Percentiles rank a stretch among this genome's conserved stretches.
phyloP scores from a whole-genome alignment of 2,888 invertebrate species.

The Caenorhabditis afra region DNA sequence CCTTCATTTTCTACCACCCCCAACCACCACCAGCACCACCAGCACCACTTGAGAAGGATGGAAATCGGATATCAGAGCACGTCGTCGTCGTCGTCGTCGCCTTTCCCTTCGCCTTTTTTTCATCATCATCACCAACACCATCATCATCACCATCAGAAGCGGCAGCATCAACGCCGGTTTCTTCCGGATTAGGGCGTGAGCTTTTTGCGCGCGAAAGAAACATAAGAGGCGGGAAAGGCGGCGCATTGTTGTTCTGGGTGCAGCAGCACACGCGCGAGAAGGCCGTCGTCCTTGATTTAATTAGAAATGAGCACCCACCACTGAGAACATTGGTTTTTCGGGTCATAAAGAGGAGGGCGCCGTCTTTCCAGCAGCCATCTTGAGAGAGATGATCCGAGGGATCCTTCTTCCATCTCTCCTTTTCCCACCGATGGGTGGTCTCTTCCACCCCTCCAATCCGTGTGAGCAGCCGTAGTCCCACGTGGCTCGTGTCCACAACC shows the following conservation, averaged over 20 bases:
- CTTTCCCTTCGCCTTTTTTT: constrained; percentile 1
- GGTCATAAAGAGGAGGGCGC: background rate
- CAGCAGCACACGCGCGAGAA: background rate
- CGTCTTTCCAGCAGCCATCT: too few species aligned
- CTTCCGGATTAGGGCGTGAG: too few species aligned
- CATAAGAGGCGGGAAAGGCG: background rate
- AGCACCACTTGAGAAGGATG: constrained; percentile 17
- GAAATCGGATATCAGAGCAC: constrained; percentile 47
- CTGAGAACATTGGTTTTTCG: constrained; percentile 50
- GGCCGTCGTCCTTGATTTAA: constrained; percentile 39
- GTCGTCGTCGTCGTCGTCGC: constrained; percentile 7
- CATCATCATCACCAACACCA: constrained; percentile 22
- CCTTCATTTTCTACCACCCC: background rate
- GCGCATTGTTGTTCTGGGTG: background rate
- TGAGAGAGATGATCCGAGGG: background rate
- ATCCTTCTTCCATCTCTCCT: too few species aligned
- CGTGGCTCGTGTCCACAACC: too few species aligned
- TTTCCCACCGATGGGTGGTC: too few species aligned
- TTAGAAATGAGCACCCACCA: constrained; percentile 55
- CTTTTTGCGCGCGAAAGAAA: background rate
- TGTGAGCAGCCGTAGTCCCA: too few species aligned
- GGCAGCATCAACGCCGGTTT: background rate
- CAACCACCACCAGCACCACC: background rate
- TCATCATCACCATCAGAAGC: constrained; percentile 12
- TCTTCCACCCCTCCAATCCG: too few species aligned